A percentile compares a stretch with the other conserved stretches of the same genome.
phyloP scores from a whole-genome alignment of 2,888 invertebrate species.

The Heterodera filipjevi region DNA sequence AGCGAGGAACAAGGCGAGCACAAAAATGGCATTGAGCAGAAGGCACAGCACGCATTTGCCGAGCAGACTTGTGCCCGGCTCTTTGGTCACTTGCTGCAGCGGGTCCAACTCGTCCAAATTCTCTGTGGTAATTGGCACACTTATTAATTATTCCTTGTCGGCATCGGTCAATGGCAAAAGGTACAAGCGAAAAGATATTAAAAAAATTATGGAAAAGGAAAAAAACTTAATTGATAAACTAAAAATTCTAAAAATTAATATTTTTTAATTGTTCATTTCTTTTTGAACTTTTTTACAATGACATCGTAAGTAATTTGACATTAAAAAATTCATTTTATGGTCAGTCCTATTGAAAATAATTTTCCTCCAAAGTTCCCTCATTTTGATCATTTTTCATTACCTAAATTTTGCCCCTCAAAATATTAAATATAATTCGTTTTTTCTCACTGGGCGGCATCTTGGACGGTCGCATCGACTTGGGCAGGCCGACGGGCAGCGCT shows the following conservation, averaged over 20 bases:
- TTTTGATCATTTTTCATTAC: neutral
- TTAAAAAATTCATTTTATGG: no score
- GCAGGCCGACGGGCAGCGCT: conserved; percentile 1
- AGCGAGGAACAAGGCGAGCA: conserved; percentile 52
- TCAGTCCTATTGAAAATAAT: no score
- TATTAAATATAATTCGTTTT: no score
- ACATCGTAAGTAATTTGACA: no score
- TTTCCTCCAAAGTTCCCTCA: no score
- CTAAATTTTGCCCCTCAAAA: neutral
- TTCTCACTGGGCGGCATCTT: conserved; percentile 8
- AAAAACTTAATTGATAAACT: no score
- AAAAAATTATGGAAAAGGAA: no score
- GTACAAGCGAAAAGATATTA: no score
- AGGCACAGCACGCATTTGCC: conserved; percentile 50
- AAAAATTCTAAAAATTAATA: no score
- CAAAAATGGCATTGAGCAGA: conserved; percentile 52
- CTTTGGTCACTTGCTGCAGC: neutral
- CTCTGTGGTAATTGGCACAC: neutral
- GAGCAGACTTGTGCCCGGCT: conserved; percentile 24
- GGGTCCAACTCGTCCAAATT: conserved; percentile 23
- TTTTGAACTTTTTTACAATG: no score
- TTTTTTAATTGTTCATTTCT: no score
- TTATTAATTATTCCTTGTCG: neutral
- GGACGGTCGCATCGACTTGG: conserved; percentile 19
- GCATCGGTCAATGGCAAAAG: neutral